Percentiles rank a stretch among this genome's conserved stretches.
Evolutionary conservation across 2,797 vertebrate genomes (phyloP).

Genomic region (Coregonus suidteri): DNA sequence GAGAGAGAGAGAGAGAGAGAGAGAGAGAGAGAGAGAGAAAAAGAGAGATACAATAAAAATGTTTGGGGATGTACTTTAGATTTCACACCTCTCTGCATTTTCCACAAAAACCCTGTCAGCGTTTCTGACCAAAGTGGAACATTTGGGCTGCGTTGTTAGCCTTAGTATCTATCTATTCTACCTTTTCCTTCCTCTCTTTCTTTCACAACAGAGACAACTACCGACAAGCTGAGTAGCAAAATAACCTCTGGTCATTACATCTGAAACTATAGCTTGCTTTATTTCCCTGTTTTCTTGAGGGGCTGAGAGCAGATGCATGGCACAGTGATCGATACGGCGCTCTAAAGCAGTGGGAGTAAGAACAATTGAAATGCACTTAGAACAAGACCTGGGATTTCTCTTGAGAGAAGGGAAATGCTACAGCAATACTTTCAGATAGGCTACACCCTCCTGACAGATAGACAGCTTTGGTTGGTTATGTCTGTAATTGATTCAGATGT

Average conservation of each 20-base stretch:
- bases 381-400: conserved; percentile 23
- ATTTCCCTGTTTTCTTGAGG: conserved; percentile 3
- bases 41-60: neutral
- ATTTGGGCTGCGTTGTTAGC: neutral
- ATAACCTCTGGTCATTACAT: conserved; percentile 12
- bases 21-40: neutral
- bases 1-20: neutral
- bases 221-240: conserved; percentile 11
- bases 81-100: conserved; percentile 25
- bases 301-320: neutral
- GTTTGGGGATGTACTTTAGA: neutral
- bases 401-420: conserved; percentile 15
- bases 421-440: conserved; percentile 15
- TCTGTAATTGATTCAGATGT: conserved; percentile 49
- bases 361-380: conserved; percentile 5
- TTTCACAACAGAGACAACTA: neutral
- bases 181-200: neutral
- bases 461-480: conserved; percentile 29
- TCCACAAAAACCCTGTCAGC: neutral
- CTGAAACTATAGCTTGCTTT: neutral
- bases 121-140: conserved; percentile 1
- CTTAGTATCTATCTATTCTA: conserved; percentile 7
- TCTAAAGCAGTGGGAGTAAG: conserved; percentile 14
- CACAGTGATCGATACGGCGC: conserved; percentile 32
- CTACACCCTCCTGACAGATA: conserved; percentile 22